Percentiles rank a stretch among this genome's conserved stretches.
phyloP scores from a whole-genome alignment of 2,797 vertebrate genomes.

The Crocidura indochinensis region DNA sequence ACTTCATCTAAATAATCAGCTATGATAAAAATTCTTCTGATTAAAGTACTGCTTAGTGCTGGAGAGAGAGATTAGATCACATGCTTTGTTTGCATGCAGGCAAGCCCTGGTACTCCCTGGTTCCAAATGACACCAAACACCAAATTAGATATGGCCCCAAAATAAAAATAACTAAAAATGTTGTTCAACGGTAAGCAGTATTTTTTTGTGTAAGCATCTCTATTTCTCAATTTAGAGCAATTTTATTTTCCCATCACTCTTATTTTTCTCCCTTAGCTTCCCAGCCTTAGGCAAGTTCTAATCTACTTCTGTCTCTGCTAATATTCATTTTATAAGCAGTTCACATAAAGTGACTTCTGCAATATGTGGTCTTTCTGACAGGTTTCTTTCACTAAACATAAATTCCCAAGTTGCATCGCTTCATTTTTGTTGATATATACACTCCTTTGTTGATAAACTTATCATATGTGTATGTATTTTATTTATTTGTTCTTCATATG shows the following conservation, averaged over 20 bases:
- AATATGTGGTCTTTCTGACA: background rate
- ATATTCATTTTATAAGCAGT: constrained; percentile 15
- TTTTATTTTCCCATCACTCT: constrained; percentile 6
- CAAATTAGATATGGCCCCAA: no score
- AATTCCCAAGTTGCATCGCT: background rate
- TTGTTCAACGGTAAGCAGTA: background rate
- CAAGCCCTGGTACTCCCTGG: no score
- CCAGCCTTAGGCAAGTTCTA: background rate
- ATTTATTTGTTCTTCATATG: background rate
- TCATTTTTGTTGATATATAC: background rate
- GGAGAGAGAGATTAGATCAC: no score
- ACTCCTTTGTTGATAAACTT: background rate
- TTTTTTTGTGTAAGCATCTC: constrained; percentile 28
- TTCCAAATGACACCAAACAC: no score
- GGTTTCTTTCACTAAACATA: background rate
- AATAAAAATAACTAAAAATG: no score
- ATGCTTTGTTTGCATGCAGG: no score
- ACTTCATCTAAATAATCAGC: background rate
- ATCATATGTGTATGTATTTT: background rate
- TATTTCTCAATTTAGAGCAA: constrained; percentile 25
- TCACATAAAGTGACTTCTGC: background rate
- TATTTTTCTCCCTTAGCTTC: background rate
- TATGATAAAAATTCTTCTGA: background rate
- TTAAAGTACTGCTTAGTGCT: background rate
- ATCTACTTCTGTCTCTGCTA: constrained; percentile 42